A percentile compares a stretch with the other conserved stretches of the same genome.
Conservation (phyloP, 2,888 invertebrate species). For the Folsomia manolachei region DNA sequence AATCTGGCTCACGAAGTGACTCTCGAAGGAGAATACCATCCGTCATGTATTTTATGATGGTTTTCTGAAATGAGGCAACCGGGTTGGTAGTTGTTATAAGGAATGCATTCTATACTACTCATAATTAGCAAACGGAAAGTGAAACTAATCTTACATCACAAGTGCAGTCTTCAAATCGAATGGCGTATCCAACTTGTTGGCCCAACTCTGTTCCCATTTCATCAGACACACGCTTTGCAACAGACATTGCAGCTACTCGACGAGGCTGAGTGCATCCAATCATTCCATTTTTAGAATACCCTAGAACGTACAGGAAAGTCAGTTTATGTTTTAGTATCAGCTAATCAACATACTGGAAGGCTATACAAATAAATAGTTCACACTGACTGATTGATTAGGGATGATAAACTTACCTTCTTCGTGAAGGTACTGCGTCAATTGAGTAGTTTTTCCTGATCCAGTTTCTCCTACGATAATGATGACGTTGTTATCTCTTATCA, state of each 20-base stretch:
- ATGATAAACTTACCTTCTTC: constrained; percentile 71
- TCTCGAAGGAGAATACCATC: constrained; percentile 97
- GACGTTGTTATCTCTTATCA: constrained; percentile 88
- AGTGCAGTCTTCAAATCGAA: constrained; percentile 99
- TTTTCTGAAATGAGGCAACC: constrained; percentile 56
- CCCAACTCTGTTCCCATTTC: constrained; percentile 89
- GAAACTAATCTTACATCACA: constrained; percentile 63
- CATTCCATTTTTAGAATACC: constrained; percentile 81
- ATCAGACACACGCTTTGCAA: constrained; percentile 97
- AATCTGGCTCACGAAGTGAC: constrained; percentile 90
- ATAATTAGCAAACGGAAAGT: background rate
- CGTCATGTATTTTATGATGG: constrained; percentile 98
- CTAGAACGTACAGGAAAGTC: no score
- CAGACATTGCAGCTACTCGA: constrained; percentile 98
- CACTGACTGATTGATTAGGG: background rate
- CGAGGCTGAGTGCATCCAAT: constrained; percentile 98
- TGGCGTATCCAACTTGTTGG: constrained; percentile 96
- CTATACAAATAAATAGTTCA: background rate
- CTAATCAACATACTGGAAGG: constrained; percentile 3
- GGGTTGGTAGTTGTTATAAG: background rate
- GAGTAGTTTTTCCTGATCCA: constrained; percentile 96
- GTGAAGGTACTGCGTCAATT: constrained; percentile 92
- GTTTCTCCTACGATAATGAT: constrained; percentile 94
- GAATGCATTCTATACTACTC: no score
- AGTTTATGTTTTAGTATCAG: no score